Evolutionary conservation across 2,113 vertebrate genomes (phyloP).

Genomic region (Rhea pennata): DNA sequence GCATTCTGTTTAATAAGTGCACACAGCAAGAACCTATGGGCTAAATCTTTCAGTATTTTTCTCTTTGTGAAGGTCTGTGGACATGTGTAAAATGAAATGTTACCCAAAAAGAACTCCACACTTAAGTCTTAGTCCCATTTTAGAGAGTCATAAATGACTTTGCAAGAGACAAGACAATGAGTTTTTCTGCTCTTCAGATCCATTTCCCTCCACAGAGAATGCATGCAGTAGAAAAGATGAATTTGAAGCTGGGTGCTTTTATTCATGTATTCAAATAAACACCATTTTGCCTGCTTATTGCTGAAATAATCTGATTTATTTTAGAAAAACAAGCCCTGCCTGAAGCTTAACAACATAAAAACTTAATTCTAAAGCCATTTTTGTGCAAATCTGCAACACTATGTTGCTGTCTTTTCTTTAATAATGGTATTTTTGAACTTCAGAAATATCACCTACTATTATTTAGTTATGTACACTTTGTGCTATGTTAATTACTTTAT

Average conservation of each 20-base stretch:
- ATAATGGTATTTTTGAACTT: neutral
- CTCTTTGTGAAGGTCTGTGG: neutral
- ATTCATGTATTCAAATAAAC: neutral
- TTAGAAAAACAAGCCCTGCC: neutral
- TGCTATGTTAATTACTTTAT: neutral
- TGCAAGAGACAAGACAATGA: neutral
- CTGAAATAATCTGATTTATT: slow-evolving; percentile 3
- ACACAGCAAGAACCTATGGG: neutral
- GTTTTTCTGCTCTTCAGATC: neutral
- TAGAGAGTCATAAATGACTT: neutral
- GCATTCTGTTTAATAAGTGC: neutral
- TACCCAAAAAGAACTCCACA: neutral
- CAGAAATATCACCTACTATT: neutral
- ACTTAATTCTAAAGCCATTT: neutral
- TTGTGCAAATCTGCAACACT: neutral
- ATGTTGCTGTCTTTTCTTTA: neutral
- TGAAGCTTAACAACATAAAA: neutral
- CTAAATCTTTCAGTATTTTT: neutral
- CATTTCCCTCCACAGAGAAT: neutral
- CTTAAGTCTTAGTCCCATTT: neutral
- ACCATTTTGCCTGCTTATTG: neutral
- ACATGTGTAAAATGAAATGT: neutral
- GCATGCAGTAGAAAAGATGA: neutral
- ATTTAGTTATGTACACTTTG: neutral
- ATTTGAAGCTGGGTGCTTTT: neutral